A percentile compares a stretch with the other conserved stretches of the same genome.
Evolutionary conservation across 2,888 invertebrate species (phyloP).

Genomic region (Drosophila formosana): DNA sequence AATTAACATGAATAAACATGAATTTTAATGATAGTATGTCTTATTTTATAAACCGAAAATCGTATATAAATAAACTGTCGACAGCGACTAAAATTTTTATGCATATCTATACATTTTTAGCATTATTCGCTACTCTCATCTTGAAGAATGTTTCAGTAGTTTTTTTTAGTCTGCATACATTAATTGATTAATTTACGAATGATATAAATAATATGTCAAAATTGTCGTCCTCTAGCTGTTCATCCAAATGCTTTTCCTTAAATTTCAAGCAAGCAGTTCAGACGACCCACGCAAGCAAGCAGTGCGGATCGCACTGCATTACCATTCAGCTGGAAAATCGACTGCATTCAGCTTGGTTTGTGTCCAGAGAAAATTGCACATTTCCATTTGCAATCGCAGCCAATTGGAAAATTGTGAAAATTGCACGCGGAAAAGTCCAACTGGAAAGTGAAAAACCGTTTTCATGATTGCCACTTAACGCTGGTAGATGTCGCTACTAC

Average conservation of each 20-base stretch:
- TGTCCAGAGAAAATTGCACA: conserved; percentile 57
- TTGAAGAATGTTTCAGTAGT: neutral
- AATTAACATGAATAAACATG: too few relatives aligned
- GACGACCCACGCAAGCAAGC: conserved; percentile 38
- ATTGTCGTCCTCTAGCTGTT: neutral
- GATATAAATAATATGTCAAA: neutral
- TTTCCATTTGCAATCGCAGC: conserved; percentile 39
- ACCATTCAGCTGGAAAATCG: conserved; percentile 25
- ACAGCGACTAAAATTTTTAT: too few relatives aligned
- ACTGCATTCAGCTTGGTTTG: conserved; percentile 56
- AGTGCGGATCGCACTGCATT: conserved; percentile 52
- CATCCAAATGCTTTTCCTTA: neutral
- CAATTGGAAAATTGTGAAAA: conserved; percentile 16
- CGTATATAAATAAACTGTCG: too few relatives aligned
- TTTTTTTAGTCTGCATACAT: neutral
- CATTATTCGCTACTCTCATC: too few relatives aligned
- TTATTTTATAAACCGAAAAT: too few relatives aligned
- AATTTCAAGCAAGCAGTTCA: conserved; percentile 41
- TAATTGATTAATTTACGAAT: neutral
- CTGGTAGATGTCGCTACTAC: conserved; percentile 48
- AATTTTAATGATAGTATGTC: too few relatives aligned
- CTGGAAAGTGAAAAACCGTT: conserved; percentile 23
- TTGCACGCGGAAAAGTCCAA: conserved; percentile 24
- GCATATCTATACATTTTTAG: too few relatives aligned
- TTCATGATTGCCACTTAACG: neutral